Conservation (phyloP, 23 tunicate genomes). For the Clavelina lepadiformis region DNA sequence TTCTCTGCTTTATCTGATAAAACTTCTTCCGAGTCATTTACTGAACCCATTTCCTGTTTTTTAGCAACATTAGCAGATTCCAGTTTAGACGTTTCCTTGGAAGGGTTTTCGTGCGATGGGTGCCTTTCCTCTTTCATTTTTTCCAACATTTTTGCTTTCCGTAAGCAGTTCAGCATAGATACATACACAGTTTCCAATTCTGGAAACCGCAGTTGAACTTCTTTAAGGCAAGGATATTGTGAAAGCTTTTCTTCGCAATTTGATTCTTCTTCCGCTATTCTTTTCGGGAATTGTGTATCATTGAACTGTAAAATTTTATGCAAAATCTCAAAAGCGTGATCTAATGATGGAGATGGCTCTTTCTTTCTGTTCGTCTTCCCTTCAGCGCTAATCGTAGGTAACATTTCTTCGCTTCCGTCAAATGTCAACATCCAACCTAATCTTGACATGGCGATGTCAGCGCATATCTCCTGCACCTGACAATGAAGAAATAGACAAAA, state of each 20-base stretch:
- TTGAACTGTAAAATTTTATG: conserved; percentile 13
- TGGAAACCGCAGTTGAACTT: conserved; percentile 10
- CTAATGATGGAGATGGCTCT: background rate
- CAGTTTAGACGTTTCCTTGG: background rate
- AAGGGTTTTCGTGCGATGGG: background rate
- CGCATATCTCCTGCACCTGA: conserved; percentile 73
- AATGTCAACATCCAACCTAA: conserved; percentile 48
- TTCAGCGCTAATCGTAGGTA: background rate
- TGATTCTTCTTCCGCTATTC: background rate
- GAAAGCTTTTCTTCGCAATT: background rate
- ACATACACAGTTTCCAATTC: background rate
- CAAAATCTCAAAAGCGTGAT: conserved; percentile 18
- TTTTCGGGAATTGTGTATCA: conserved; percentile 11
- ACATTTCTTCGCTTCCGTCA: conserved; percentile 24
- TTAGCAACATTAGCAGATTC: background rate
- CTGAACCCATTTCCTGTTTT: background rate
- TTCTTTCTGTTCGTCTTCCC: background rate
- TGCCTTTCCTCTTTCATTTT: background rate
- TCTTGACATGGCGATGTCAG: conserved; percentile 27
- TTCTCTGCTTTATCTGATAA: background rate
- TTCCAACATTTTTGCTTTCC: background rate
- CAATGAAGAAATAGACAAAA: no score
- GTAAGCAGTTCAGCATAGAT: conserved; percentile 20
- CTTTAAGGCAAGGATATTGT: background rate
- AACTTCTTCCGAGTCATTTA: background rate